Conservation (phyloP, 2,888 invertebrate species). For the Torymus aiolomorphi region DNA sequence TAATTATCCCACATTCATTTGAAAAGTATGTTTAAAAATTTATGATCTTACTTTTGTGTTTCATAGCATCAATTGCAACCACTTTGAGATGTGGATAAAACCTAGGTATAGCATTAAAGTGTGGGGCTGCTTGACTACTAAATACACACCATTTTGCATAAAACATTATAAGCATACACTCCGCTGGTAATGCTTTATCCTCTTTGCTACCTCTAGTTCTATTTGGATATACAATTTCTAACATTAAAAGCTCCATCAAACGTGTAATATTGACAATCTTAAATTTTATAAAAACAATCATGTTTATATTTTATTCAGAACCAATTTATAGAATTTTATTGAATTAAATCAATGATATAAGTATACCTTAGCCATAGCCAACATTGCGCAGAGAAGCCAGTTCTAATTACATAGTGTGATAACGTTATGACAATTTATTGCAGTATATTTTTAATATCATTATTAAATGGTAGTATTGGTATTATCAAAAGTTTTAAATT, state of each 20-base stretch:
- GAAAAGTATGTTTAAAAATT: slow-evolving; percentile 3
- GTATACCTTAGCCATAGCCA: too few species aligned
- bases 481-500: too few species aligned
- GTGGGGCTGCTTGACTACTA: slow-evolving; percentile 91
- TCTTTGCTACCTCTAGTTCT: slow-evolving; percentile 74
- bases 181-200: slow-evolving; percentile 79
- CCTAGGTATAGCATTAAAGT: slow-evolving; percentile 92
- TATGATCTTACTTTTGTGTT: slow-evolving; percentile 79
- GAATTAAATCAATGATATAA: background rate
- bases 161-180: slow-evolving; percentile 89
- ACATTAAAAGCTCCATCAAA: slow-evolving; percentile 81
- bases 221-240: slow-evolving; percentile 82
- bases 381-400: too few species aligned
- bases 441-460: too few species aligned
- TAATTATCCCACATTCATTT: background rate
- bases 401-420: too few species aligned
- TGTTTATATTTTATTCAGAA: slow-evolving; percentile 11
- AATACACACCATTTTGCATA: slow-evolving; percentile 94
- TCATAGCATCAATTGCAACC: slow-evolving; percentile 92
- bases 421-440: too few species aligned
- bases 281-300: slow-evolving; percentile 25
- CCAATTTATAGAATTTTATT: background rate
- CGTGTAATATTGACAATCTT: slow-evolving; percentile 84
- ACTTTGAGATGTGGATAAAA: slow-evolving; percentile 91
- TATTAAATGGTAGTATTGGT: too few species aligned